These are phyloP conservation scores for Falco rusticolus DNA, from an alignment of 2,797 vertebrate genomes.

Conservation along the genomic window DNA sequence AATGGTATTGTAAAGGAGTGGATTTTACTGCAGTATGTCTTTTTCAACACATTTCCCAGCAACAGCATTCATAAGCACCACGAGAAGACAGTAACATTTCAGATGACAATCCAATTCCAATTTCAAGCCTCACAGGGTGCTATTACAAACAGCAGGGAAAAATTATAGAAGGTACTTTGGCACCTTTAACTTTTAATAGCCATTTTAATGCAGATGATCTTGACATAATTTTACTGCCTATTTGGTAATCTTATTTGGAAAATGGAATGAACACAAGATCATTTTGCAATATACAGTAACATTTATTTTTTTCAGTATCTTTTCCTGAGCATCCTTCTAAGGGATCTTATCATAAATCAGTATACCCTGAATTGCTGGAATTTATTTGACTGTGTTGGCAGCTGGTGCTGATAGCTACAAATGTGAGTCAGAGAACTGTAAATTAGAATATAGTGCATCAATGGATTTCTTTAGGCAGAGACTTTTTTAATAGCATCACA, in stretches of 20 bases:
- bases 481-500: slow-evolving; percentile 34
- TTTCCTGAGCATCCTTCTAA: slow-evolving; percentile 47
- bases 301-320: slow-evolving; percentile 3
- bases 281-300: slow-evolving; percentile 1
- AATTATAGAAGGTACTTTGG: slow-evolving; percentile 34
- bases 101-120: slow-evolving; percentile 56
- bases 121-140: slow-evolving; percentile 67
- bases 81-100: background rate
- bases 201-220: slow-evolving; percentile 59
- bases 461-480: slow-evolving; percentile 25
- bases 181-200: slow-evolving; percentile 63
- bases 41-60: background rate
- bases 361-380: slow-evolving; percentile 29
- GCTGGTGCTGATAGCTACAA: slow-evolving; percentile 61
- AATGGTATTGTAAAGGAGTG: background rate
- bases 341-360: slow-evolving; percentile 62
- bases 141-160: slow-evolving; percentile 57
- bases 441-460: slow-evolving; percentile 57
- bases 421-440: slow-evolving; percentile 51
- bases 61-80: background rate
- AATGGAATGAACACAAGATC: background rate
- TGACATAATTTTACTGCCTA: slow-evolving; percentile 52
- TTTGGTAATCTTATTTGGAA: slow-evolving; percentile 54
- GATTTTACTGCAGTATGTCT: background rate
- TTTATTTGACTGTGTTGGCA: slow-evolving; percentile 54